These are phyloP conservation scores for Ceyx margarethae DNA, from an alignment of 2,113 vertebrate species.

Conservation along the genomic window DNA sequence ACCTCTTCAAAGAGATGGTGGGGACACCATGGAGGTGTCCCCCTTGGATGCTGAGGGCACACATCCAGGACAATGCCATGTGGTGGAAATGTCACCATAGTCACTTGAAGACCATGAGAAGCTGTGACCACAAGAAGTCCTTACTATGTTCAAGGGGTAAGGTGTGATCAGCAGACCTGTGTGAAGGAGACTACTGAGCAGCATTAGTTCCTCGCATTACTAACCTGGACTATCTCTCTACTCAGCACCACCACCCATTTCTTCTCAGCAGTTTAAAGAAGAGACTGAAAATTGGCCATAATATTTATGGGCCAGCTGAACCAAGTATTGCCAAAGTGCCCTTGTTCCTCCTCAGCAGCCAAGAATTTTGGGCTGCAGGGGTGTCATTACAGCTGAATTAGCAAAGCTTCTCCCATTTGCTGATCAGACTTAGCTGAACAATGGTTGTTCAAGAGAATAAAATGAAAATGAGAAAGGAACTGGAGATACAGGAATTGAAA, in stretches of 20 bases:
- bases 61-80: neutral
- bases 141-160: neutral
- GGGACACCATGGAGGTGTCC: neutral
- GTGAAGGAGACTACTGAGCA: neutral
- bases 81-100: neutral
- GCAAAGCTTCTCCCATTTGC: neutral
- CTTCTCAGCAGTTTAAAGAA: neutral
- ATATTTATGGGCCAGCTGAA: neutral
- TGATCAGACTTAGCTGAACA: neutral
- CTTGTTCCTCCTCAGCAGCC: neutral
- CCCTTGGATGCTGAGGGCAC: neutral
- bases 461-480: constrained; percentile 14
- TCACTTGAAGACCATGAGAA: neutral
- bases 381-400: neutral
- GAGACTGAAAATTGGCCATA: neutral
- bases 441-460: constrained; percentile 18
- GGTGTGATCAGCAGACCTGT: too few species aligned
- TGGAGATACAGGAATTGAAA: constrained; percentile 35
- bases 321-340: neutral
- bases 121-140: neutral
- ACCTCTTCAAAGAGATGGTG: neutral
- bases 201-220: neutral
- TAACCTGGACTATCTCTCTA: neutral
- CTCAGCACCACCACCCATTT: neutral
- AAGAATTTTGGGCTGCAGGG: neutral